Percentiles rank a stretch among this genome's conserved stretches.
phyloP scores from a whole-genome alignment of 2,888 invertebrate species.

The Drosophila sordidapex region DNA sequence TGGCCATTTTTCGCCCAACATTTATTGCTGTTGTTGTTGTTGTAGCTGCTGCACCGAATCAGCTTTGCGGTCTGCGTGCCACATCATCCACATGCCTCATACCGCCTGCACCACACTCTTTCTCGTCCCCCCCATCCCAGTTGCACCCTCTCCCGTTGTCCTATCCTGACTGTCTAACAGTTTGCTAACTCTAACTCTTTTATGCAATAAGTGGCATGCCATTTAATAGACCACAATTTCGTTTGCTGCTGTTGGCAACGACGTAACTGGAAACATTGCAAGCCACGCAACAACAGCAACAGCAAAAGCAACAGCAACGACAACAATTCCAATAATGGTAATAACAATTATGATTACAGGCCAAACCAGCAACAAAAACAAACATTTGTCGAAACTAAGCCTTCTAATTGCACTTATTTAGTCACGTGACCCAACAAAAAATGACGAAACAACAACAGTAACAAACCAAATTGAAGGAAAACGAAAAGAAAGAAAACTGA shows the following conservation, averaged over 20 bases:
- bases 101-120: not conserved
- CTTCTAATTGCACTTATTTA: conserved; percentile 29
- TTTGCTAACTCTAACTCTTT: conserved; percentile 22
- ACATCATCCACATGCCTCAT: conserved; percentile 4
- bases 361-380: conserved; percentile 8
- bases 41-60: conserved; percentile 16
- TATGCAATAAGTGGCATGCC: conserved; percentile 69
- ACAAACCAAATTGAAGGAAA: not conserved
- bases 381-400: conserved; percentile 25
- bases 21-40: conserved; percentile 31
- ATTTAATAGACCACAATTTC: conserved; percentile 66
- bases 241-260: conserved; percentile 47
- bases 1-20: conserved; percentile 41
- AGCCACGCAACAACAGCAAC: conserved; percentile 30
- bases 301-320: not conserved
- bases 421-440: conserved; percentile 13
- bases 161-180: not conserved
- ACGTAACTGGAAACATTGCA: conserved; percentile 30
- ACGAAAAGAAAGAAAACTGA: not conserved
- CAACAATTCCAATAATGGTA: conserved; percentile 13
- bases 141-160: not conserved
- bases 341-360: conserved; percentile 32
- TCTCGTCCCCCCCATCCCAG: not conserved
- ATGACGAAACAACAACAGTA: not conserved
- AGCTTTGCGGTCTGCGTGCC: conserved; percentile 33